A percentile compares a stretch with the other conserved stretches of the same genome.
phyloP scores from a whole-genome alignment of 2,797 vertebrate species.

The Pangasius larnaudii region DNA sequence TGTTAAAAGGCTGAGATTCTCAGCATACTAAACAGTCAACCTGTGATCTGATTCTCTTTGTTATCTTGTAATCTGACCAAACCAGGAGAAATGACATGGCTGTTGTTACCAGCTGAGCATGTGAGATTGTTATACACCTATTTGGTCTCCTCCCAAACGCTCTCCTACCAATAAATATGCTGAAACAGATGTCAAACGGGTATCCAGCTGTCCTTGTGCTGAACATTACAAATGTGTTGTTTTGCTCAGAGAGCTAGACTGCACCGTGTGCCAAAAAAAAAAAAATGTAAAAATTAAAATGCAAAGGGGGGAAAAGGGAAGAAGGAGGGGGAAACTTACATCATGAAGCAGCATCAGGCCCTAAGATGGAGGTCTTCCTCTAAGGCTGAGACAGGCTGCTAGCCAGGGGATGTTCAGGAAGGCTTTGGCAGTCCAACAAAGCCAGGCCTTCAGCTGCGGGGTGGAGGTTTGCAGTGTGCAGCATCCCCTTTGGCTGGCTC shows the following conservation, averaged over 20 bases:
- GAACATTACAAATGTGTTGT: slow-evolving; percentile 82
- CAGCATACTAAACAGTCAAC: slow-evolving; percentile 12
- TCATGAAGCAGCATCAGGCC: slow-evolving; percentile 77
- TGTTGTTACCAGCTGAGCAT: slow-evolving; percentile 37
- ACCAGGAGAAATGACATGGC: slow-evolving; percentile 34
- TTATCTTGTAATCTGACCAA: slow-evolving; percentile 31
- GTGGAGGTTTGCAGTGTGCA: slow-evolving; percentile 96
- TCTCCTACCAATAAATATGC: slow-evolving; percentile 75
- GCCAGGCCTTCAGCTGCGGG: slow-evolving; percentile 98
- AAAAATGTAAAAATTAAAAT: slow-evolving; percentile 31
- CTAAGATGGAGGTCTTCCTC: slow-evolving; percentile 95
- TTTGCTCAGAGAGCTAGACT: slow-evolving; percentile 78
- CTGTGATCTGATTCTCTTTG: neutral
- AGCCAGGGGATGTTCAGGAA: slow-evolving; percentile 97
- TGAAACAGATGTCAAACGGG: slow-evolving; percentile 85
- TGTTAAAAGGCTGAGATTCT: neutral
- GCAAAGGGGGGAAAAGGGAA: slow-evolving; percentile 48
- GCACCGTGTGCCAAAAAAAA: slow-evolving; percentile 39
- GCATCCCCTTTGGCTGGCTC: slow-evolving; percentile 97
- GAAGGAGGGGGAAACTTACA: slow-evolving; percentile 60
- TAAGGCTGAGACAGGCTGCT: slow-evolving; percentile 87
- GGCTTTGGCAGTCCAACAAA: slow-evolving; percentile 98
- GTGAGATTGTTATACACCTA: slow-evolving; percentile 38
- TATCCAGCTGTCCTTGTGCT: slow-evolving; percentile 80
- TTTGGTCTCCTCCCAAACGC: slow-evolving; percentile 64